A percentile compares a stretch with the other conserved stretches of the same genome.
Evolutionary conservation across 2,888 invertebrate species (phyloP).

Genomic region (Leistus spinibarbis): DNA sequence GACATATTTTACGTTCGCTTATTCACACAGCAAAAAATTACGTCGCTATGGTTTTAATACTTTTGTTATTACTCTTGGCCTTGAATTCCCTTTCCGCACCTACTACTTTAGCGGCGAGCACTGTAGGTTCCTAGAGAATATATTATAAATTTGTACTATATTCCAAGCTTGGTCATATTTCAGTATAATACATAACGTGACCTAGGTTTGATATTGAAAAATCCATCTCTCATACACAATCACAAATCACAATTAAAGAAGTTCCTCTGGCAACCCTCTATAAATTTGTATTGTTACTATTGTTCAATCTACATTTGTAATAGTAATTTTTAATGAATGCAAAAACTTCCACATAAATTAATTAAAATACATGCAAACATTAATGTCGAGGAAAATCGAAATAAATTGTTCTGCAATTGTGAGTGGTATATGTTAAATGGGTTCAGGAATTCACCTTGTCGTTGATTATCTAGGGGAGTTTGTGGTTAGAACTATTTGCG

Average conservation of each 20-base stretch:
- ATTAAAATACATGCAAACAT: not conserved
- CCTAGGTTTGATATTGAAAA: too few species aligned
- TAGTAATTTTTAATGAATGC: not conserved
- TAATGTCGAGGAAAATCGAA: not conserved
- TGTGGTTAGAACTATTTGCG: slow-evolving; percentile 7
- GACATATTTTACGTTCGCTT: too few species aligned
- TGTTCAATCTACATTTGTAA: not conserved
- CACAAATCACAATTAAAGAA: too few species aligned
- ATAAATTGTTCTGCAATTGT: not conserved
- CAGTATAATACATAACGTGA: too few species aligned
- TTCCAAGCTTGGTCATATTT: too few species aligned
- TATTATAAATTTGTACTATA: too few species aligned
- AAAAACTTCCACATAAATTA: not conserved
- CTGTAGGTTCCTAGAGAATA: too few species aligned
- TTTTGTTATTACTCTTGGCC: too few species aligned
- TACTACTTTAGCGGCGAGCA: too few species aligned
- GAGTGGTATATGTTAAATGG: slow-evolving; percentile 1
- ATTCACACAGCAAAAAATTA: too few species aligned
- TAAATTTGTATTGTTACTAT: not conserved
- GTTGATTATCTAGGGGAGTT: slow-evolving; percentile 23
- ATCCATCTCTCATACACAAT: not conserved
- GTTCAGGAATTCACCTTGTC: slow-evolving; percentile 26
- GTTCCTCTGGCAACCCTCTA: not conserved
- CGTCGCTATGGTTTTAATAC: too few species aligned
- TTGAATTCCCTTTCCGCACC: too few species aligned